These are phyloP conservation scores for Lordiphosa andalusiaca DNA, from an alignment of 2,888 invertebrate species.

Conservation along the genomic window DNA sequence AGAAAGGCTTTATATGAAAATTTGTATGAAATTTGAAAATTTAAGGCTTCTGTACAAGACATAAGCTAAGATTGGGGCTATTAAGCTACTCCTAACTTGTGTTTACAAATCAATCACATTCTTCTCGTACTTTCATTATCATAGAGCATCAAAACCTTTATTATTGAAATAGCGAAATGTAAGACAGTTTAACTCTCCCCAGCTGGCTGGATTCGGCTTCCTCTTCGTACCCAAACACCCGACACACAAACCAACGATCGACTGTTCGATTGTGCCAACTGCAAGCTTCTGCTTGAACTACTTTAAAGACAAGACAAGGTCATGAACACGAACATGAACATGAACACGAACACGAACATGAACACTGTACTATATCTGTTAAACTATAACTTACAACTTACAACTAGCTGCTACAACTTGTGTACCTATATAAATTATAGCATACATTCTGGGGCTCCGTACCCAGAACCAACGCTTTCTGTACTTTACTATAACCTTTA, in stretches of 20 bases:
- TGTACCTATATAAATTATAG: slow-evolving; percentile 48
- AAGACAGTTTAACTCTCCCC: neutral
- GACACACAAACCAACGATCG: slow-evolving; percentile 3
- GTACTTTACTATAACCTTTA: slow-evolving; percentile 29
- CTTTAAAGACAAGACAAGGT: slow-evolving; percentile 33
- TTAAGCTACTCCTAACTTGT: too few relatives aligned
- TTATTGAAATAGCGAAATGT: too few relatives aligned
- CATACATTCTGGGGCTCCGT: slow-evolving; percentile 63
- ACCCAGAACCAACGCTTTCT: slow-evolving; percentile 32
- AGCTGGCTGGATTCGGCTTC: slow-evolving; percentile 22
- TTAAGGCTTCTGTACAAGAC: too few relatives aligned
- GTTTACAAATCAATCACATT: too few relatives aligned
- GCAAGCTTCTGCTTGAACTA: slow-evolving; percentile 14
- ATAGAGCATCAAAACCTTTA: too few relatives aligned
- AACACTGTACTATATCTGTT: slow-evolving; percentile 53
- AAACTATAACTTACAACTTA: slow-evolving; percentile 9
- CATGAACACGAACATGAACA: slow-evolving; percentile 64
- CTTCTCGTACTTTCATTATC: too few relatives aligned
- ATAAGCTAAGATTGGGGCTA: too few relatives aligned
- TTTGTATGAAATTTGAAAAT: too few relatives aligned
- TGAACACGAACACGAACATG: slow-evolving; percentile 65
- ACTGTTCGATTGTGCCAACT: slow-evolving; percentile 11
- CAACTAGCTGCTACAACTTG: slow-evolving; percentile 8
- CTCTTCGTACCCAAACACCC: slow-evolving; percentile 18
- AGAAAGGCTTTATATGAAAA: too few relatives aligned